phyloP scores from a whole-genome alignment of 1,140 invertebrate species.

The Procambarus clarkii region DNA sequence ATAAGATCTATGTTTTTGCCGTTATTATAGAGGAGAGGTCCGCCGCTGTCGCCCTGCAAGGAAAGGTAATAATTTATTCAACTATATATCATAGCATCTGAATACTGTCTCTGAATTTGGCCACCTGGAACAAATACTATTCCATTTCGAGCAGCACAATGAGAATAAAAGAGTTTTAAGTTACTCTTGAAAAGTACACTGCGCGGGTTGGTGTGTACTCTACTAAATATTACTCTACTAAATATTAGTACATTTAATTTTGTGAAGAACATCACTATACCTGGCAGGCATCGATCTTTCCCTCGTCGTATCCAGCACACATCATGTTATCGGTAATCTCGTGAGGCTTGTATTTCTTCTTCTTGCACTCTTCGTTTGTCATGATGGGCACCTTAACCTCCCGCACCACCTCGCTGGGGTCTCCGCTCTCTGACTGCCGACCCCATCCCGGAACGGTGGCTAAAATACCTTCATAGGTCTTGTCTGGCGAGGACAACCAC shows the following conservation, averaged over 20 bases:
- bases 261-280: slow-evolving; percentile 75
- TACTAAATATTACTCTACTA: too few species aligned
- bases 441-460: slow-evolving; percentile 90
- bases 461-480: slow-evolving; percentile 82
- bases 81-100: too few species aligned
- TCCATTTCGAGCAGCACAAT: too few species aligned
- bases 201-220: too few species aligned
- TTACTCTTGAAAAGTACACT: too few species aligned
- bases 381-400: slow-evolving; percentile 89
- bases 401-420: slow-evolving; percentile 86
- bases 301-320: slow-evolving; percentile 73
- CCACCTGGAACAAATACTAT: too few species aligned
- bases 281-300: slow-evolving; percentile 84
- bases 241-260: too few species aligned
- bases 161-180: too few species aligned
- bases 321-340: slow-evolving; percentile 87
- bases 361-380: slow-evolving; percentile 84
- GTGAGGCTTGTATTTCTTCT: slow-evolving; percentile 84
- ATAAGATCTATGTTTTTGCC: slow-evolving; percentile 47
- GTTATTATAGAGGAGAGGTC: slow-evolving; percentile 82
- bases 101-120: too few species aligned
- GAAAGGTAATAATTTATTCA: too few species aligned
- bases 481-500: slow-evolving; percentile 74
- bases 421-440: slow-evolving; percentile 85
- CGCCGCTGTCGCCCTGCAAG: slow-evolving; percentile 91